Evolutionary conservation across 2,888 invertebrate species (phyloP), one percentile per base, ranked within the genome.

Genomic region (Drosophila macrospina): DNA sequence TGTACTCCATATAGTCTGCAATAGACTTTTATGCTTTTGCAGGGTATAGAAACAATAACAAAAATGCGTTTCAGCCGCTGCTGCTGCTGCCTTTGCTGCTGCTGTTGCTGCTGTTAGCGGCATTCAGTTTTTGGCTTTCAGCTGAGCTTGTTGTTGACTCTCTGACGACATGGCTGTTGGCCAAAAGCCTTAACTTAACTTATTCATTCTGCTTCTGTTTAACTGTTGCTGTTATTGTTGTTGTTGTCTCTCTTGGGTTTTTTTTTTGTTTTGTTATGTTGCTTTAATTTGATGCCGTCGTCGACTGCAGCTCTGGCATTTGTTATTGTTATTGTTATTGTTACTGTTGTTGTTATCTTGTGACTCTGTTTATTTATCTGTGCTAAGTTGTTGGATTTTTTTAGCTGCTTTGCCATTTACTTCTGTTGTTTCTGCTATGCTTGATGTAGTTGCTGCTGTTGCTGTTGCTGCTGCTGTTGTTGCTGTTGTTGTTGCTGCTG

Each of bases 161-260:
- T 62, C 59, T 66, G 62, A 55, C 65, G 71, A 61, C 55, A 56
- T 56, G 67, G 50, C 63, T 56, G 36, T 76, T 60, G 60, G 60
- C 78, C 69, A 71, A 51, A 66, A 62, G 57, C 42, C 52, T 65
- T 62, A 57, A 69, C 60, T 73, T 63, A 55, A 74, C 64, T 75
- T 75, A 78, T 78, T 68, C 65, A 79, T 75, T 75, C 75, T 75
- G 74, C 79, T 78, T 75, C 74, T 78, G 79, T 79, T 74, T 78
- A 47, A 41, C 57, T 36, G 63, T 63, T 63, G 67, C 64, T 78
- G 56, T 56, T 73, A n/a, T 52, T 60, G 48, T 47, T 64, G 48
- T 44, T 62, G 47, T 16, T 32, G 37, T 20, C 57, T 72, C 56
- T 59, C 54, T 54, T 62, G 45, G 45, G 65, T 39, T 59, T 67